These are phyloP conservation scores for Pyrrhia umbra DNA, from an alignment of 2,888 invertebrate species.

Conservation along the genomic window DNA sequence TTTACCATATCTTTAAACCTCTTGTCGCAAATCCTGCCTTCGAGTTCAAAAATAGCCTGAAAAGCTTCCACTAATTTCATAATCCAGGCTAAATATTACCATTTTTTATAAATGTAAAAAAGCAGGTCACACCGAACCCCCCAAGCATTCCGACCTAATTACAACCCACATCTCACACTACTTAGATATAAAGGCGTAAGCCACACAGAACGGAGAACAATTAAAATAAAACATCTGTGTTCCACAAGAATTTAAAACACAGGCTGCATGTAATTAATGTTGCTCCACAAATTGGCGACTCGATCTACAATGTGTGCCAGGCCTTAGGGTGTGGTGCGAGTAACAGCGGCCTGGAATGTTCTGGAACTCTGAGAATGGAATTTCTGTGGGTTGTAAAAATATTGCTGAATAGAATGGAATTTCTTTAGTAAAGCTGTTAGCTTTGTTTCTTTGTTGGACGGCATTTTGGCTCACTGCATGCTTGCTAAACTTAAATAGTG, in stretches of 20 bases:
- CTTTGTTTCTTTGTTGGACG: neutral
- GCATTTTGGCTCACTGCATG: neutral
- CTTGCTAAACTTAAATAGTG: no score
- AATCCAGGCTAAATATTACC: neutral
- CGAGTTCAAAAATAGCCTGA: no score
- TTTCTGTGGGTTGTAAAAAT: conserved; percentile 5
- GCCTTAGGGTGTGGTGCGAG: conserved; percentile 40
- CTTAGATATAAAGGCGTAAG: conserved; percentile 29
- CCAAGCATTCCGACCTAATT: conserved; percentile 1
- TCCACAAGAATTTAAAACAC: conserved; percentile 61
- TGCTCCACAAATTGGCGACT: conserved; percentile 67
- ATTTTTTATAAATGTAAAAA: neutral
- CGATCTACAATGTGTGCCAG: conserved; percentile 62
- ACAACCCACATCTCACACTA: conserved; percentile 6
- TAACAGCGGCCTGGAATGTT: conserved; percentile 11
- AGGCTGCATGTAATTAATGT: conserved; percentile 67
- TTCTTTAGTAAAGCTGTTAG: neutral
- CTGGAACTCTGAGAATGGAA: neutral
- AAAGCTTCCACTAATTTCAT: neutral
- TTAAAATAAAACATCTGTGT: conserved; percentile 62
- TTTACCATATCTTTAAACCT: no score
- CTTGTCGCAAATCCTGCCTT: no score
- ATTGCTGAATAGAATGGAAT: neutral
- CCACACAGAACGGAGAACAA: conserved; percentile 33
- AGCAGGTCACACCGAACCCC: neutral